These are phyloP conservation scores for Synanthedon vespiformis DNA, from an alignment of 2,888 invertebrate genomes.

Conservation along the genomic window DNA sequence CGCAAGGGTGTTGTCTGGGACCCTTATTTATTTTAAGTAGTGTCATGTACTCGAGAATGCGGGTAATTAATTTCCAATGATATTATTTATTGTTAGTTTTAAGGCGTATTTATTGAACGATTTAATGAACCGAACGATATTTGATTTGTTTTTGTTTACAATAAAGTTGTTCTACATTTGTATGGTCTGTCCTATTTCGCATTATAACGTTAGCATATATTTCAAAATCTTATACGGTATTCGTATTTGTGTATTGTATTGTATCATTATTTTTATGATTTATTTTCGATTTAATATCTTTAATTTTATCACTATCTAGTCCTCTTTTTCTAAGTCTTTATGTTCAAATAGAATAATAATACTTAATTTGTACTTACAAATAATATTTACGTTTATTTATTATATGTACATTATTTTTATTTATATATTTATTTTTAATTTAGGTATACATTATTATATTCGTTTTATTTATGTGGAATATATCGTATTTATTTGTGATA, in stretches of 20 bases:
- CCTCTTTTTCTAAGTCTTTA: constrained; percentile 36
- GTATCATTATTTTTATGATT: constrained; percentile 19
- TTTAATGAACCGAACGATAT: constrained; percentile 31
- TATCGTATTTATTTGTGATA: constrained; percentile 4
- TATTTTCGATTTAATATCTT: constrained; percentile 21
- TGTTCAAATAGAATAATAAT: no score
- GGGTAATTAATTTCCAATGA: constrained; percentile 9
- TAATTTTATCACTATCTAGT: constrained; percentile 36
- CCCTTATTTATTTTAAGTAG: constrained; percentile 16
- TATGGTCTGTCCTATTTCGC: constrained; percentile 43
- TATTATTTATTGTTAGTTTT: constrained; percentile 47
- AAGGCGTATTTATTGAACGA: constrained; percentile 53
- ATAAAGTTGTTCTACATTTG: constrained; percentile 56
- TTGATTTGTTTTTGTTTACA: constrained; percentile 50
- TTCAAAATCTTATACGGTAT: constrained; percentile 57
- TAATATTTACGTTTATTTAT: constrained; percentile 18
- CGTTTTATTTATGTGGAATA: constrained; percentile 10
- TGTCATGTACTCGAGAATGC: constrained; percentile 6
- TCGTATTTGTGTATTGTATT: constrained; percentile 62
- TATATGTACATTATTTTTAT: constrained; percentile 2
- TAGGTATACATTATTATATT: constrained; percentile 2
- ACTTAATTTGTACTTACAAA: constrained; percentile 5
- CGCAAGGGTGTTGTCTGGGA: constrained; percentile 24
- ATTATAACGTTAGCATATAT: constrained; percentile 54
- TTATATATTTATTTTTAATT: constrained; percentile 1